These are phyloP conservation scores for Potamilus streckersoni DNA, from an alignment of 1,140 invertebrate species.

Conservation along the genomic window DNA sequence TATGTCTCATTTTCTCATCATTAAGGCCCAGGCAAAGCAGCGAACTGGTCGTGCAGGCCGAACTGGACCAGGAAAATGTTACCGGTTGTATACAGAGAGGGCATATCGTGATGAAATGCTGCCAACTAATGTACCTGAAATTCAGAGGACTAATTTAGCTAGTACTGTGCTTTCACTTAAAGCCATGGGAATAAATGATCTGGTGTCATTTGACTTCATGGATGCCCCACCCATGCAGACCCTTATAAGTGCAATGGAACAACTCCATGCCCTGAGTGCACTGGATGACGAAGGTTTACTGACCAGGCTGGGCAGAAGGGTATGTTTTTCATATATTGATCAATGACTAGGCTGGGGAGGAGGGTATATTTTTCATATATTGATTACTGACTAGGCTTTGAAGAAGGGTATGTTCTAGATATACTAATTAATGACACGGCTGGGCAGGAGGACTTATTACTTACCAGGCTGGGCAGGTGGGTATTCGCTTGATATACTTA, in stretches of 20 bases:
- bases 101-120: slow-evolving; percentile 99
- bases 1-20: background rate
- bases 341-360: background rate
- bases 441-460: too few relatives aligned
- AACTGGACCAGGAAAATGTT: slow-evolving; percentile 97
- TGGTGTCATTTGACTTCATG: slow-evolving; percentile 99
- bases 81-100: slow-evolving; percentile 97
- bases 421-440: too few relatives aligned
- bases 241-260: slow-evolving; percentile 96
- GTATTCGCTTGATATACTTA: too few relatives aligned
- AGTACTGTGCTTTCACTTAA: slow-evolving; percentile 95
- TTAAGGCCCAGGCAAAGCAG: slow-evolving; percentile 94
- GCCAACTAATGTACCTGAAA: slow-evolving; percentile 98
- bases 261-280: slow-evolving; percentile 96
- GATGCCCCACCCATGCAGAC: slow-evolving; percentile 95
- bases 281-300: slow-evolving; percentile 97
- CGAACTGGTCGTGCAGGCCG: slow-evolving; percentile 94
- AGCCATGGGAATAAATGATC: slow-evolving; percentile 99
- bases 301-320: slow-evolving; percentile 90
- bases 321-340: slow-evolving; percentile 64
- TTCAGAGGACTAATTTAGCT: slow-evolving; percentile 97
- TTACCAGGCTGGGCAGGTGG: too few relatives aligned
- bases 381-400: background rate
- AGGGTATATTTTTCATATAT: too few relatives aligned
- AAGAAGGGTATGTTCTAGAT: too few relatives aligned